Percentiles rank a stretch among this genome's conserved stretches.
Conservation (phyloP, 2,113 vertebrate species). For the Malurus cyaneus region DNA sequence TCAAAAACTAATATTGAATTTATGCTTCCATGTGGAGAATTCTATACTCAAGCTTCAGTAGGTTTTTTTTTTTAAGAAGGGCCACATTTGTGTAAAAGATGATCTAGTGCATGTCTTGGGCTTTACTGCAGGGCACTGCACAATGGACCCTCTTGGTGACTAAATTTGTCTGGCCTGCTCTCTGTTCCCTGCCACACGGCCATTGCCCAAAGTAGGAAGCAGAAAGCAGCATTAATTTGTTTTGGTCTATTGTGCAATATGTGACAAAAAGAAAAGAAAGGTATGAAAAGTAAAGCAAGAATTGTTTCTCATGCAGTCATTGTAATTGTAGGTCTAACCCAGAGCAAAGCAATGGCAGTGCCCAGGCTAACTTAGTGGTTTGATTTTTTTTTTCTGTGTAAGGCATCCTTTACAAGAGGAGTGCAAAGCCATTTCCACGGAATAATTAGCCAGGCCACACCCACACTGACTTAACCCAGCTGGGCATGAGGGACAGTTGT, state of each 20-base stretch:
- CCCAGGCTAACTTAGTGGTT: not conserved
- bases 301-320: not conserved
- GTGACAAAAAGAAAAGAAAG: not conserved
- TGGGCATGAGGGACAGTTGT: not conserved
- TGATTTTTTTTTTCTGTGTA: not conserved
- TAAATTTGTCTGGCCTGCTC: not conserved
- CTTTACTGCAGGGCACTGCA: not conserved
- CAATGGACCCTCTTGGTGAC: fast-evolving
- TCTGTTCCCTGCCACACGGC: fast-evolving
- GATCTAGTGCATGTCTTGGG: not conserved
- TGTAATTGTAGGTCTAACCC: not conserved
- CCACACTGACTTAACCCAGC: not conserved
- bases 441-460: not conserved
- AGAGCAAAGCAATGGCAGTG: not conserved
- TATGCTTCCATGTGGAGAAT: not conserved
- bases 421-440: not conserved
- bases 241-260: not conserved
- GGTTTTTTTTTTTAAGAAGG: not conserved
- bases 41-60: not conserved
- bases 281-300: not conserved
- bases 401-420: not conserved
- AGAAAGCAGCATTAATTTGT: not conserved
- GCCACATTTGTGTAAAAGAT: not conserved
- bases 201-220: not conserved
- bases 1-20: not conserved